These are phyloP conservation scores for Microtus richardsoni DNA, from an alignment of 2,113 vertebrate genomes.

Conservation along the genomic window DNA sequence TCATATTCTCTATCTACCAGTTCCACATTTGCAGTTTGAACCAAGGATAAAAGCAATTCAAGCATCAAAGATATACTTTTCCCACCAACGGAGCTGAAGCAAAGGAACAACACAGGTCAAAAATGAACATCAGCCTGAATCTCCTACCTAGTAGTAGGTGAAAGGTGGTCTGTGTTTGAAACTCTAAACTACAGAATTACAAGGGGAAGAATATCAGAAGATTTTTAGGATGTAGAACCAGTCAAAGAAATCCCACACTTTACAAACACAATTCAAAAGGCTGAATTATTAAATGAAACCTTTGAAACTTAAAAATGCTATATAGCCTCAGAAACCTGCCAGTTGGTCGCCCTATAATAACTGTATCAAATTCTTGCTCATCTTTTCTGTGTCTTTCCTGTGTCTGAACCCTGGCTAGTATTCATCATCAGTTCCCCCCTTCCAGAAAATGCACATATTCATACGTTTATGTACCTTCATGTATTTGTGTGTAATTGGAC, in stretches of 20 bases:
- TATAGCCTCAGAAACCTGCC: background rate
- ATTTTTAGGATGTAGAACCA: background rate
- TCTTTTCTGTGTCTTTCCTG: background rate
- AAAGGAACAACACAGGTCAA: background rate
- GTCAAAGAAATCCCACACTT: background rate
- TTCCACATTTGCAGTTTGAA: background rate
- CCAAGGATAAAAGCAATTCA: background rate
- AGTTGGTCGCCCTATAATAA: background rate
- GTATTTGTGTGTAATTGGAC: background rate
- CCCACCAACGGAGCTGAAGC: background rate
- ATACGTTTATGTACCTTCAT: background rate
- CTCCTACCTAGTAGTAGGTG: background rate
- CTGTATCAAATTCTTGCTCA: fast-evolving
- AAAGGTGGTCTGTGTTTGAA: background rate
- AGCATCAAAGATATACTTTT: background rate
- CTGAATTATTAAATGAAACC: background rate
- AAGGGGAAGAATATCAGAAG: background rate
- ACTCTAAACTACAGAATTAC: background rate
- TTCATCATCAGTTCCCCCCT: background rate
- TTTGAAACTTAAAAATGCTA: background rate
- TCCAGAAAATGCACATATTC: background rate
- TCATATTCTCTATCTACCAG: background rate
- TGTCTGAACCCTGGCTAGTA: background rate
- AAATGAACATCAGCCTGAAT: background rate
- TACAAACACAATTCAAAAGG: background rate